Base-by-base conservation (phyloP, 1,140 invertebrate species). In the Bombyx mandarina region DNA sequence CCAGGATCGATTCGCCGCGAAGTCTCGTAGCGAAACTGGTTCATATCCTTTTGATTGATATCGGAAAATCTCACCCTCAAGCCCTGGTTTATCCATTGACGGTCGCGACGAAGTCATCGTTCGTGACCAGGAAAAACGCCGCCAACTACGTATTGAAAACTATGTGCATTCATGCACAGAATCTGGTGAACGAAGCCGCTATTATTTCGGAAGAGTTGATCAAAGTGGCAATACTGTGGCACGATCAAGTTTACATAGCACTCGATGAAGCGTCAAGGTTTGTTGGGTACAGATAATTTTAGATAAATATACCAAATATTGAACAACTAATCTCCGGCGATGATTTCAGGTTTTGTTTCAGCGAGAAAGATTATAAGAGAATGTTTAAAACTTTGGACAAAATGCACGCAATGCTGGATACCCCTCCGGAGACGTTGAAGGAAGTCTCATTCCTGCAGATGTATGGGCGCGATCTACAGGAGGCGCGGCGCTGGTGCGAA, bases 201-300 rank as follows among this genome's bases (percentile, higher is more conserved):
- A 94, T 94, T 94, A 95, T 96, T 35, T 98, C 96, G 63, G 98
- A 99, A 71, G 99, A 99, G 82, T 88, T 99, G 26, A 99, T 99
- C 54, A 90, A 98, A 57, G 98, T 99, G 0, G 98, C 98, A 6
- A 99, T 99, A 60, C 86, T 99, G 1, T 99, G 99, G 98, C 98
- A 99, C 82, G 99, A 99, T 82, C 93, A 98, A 63, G 99, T 98
- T 98, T 97, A 99, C 79, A 98, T 99, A 84, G 98, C 97, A 0
- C 81, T 99, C 7, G 99, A 99, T 82, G 98, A 99, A 89, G 98
- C 99, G 0, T 99, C 97, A 9, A 35, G 26, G 26, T 35, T 35
- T 35, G 26, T 35, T 35, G 26, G 2, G 26, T 35, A 35, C 26
- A 35, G 26, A 35, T 35, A 35, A 35, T 35, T 3, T 35, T 35